Conservation (phyloP, 2,888 invertebrate genomes). For the Phengaris arion region DNA sequence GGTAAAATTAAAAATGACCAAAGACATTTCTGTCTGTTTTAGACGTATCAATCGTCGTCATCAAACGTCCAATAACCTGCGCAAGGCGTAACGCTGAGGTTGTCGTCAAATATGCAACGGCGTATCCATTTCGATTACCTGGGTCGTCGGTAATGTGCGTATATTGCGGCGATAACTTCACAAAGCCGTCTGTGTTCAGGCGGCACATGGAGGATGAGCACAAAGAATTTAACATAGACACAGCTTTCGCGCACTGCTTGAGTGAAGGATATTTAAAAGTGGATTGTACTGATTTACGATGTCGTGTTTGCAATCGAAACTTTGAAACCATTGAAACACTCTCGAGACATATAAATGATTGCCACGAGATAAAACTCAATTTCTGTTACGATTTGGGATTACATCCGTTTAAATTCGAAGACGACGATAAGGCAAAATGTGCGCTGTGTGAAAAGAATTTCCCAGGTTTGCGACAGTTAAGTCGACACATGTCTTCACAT, state of each 20-base stretch:
- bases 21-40: conserved; percentile 55
- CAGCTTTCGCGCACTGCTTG: conserved; percentile 43
- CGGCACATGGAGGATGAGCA: conserved; percentile 49
- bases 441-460: conserved; percentile 48
- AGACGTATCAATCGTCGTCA: conserved; percentile 41
- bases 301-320: conserved; percentile 45
- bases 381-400: conserved; percentile 47
- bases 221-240: conserved; percentile 42
- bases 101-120: conserved; percentile 51
- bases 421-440: conserved; percentile 44
- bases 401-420: conserved; percentile 49
- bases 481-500: conserved; percentile 52
- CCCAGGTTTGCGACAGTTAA: conserved; percentile 47
- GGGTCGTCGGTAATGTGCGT: conserved; percentile 51
- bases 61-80: conserved; percentile 42
- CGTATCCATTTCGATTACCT: conserved; percentile 55
- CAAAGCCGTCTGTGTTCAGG: conserved; percentile 46
- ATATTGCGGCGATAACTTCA: conserved; percentile 48
- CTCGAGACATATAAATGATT: conserved; percentile 46
- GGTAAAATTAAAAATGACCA: conserved; percentile 39
- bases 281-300: conserved; percentile 50
- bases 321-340: conserved; percentile 44
- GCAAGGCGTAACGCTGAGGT: conserved; percentile 51
- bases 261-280: conserved; percentile 46
- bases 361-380: conserved; percentile 45